Base-by-base conservation (phyloP, 2,888 invertebrate species). In the Nebria salina region DNA sequence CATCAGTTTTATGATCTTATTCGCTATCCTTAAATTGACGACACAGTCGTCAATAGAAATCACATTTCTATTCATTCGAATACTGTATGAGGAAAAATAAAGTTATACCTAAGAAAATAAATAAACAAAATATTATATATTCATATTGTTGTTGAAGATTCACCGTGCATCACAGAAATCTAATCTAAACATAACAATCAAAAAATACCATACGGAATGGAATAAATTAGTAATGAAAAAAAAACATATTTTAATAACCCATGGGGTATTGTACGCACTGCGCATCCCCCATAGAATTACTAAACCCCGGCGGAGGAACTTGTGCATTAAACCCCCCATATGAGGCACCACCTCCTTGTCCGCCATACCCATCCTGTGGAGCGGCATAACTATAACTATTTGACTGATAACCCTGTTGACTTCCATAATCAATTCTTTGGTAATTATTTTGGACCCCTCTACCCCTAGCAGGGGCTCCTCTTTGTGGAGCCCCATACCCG, bases 231-330 rank as follows among this genome's bases (percentile, higher is more conserved):
- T 25, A 68, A 25, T 26, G 7, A 68, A 11, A 68, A 68, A 11
- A 68, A 68, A 25, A 2, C 9, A 7, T 54, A 7, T 11, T 54
- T 75, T 76, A 81, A 76, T 81, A 81, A 34, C 72, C 65, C 76
- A 81, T 76, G 65, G 81, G 81, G 72, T 81, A 81, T 25, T 81
- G 76, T 26, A 81, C 72, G 75, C 81, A 81, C 15, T 80, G 80
- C 72, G 80, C 75, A 64, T 65, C 43, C 26, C 76, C 81, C 72
- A 73, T 42, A 13, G 81, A 8, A 73, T 76, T 76, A 7, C 13
- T 54, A 43, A 72, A 81, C 54, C 81, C 81, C 20, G 81, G 81
- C 25, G 81, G 81, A 43, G 81, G 81, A 42, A 81, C 76, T 54
- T 80, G 80, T 5, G 80, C 26, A 65, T 81, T 81, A 42, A 81